Percentiles rank a stretch among this genome's conserved stretches.
Evolutionary conservation across 2,113 vertebrate species (phyloP).

Genomic region (Dasyornis broadbenti): DNA sequence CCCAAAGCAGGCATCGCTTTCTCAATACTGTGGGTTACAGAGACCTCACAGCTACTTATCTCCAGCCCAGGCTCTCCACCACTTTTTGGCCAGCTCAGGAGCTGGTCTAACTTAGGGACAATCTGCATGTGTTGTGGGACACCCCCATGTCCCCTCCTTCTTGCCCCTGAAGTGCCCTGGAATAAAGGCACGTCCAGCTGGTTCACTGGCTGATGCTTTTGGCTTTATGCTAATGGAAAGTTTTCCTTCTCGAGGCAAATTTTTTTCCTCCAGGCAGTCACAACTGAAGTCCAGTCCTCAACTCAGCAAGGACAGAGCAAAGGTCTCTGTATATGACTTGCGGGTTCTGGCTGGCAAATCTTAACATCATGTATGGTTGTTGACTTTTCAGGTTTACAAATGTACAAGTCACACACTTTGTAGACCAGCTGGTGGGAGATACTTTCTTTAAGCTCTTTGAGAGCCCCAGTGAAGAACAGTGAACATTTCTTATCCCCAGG

Average conservation of each 20-base stretch:
- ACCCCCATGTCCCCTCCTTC: background rate
- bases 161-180: background rate
- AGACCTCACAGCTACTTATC: background rate
- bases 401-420: constrained; percentile 42
- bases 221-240: constrained; percentile 1
- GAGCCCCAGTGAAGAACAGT: constrained; percentile 26
- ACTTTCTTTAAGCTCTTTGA: constrained; percentile 57
- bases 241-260: background rate
- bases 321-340: constrained; percentile 21
- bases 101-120: background rate
- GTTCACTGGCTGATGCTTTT: background rate
- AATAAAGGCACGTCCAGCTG: background rate
- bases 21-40: background rate
- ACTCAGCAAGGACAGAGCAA: constrained; percentile 44
- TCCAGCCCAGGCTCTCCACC: background rate
- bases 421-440: constrained; percentile 38
- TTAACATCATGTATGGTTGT: constrained; percentile 40
- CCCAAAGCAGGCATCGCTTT: background rate
- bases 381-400: constrained; percentile 47
- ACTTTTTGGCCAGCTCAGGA: background rate
- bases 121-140: background rate
- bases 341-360: constrained; percentile 15
- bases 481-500: constrained; percentile 43
- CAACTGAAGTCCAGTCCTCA: constrained; percentile 30
- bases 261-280: background rate